Percentiles rank a stretch among this genome's conserved stretches.
These are phyloP conservation scores for Sialis lutaria DNA, from an alignment of 2,888 invertebrate species.

Conservation along the genomic window DNA sequence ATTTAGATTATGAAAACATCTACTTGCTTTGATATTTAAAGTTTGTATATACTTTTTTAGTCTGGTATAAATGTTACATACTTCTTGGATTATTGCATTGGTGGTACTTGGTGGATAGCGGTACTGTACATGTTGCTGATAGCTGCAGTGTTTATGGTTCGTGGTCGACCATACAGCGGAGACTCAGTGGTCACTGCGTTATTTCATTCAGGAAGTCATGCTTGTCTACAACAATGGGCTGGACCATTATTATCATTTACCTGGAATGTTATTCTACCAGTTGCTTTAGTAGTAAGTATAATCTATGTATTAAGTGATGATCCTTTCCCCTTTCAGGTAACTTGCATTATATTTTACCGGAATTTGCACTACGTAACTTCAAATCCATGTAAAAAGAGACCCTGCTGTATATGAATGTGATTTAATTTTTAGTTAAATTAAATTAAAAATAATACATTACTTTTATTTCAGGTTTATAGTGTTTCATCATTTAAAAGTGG, in stretches of 20 bases:
- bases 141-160: conserved; percentile 69
- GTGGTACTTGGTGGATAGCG: conserved; percentile 78
- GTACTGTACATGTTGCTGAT: conserved; percentile 58
- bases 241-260: conserved; percentile 62
- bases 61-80: conserved; percentile 68
- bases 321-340: not conserved
- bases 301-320: not conserved
- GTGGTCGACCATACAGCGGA: conserved; percentile 73
- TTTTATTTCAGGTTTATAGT: conserved; percentile 33
- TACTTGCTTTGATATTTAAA: not conserved
- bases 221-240: conserved; percentile 33
- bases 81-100: conserved; percentile 68
- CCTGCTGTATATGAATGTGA: too few species aligned
- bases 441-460: conserved; percentile 1
- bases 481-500: conserved; percentile 55
- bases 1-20: not conserved
- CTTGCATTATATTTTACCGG: too few species aligned
- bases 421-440: not conserved
- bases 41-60: conserved; percentile 23
- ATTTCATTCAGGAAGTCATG: conserved; percentile 30
- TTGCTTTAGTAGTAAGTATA: conserved; percentile 52
- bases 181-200: conserved; percentile 48
- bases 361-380: too few species aligned
- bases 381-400: too few species aligned
- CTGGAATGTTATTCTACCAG: conserved; percentile 78